A percentile compares a stretch with the other conserved stretches of the same genome.
Conservation (phyloP, 1,140 invertebrate species). For the Drosophila repleta region DNA sequence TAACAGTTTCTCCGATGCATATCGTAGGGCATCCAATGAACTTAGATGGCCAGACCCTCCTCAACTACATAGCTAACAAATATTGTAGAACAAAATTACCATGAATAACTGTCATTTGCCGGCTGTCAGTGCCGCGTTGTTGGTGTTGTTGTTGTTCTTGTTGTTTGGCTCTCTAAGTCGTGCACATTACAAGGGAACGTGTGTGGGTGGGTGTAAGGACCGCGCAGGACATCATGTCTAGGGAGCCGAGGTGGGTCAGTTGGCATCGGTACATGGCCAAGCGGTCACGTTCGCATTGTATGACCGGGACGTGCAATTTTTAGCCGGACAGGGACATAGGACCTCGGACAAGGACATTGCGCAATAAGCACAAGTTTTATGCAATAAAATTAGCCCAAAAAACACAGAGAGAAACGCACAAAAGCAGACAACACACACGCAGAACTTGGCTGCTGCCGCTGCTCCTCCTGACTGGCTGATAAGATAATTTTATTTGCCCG, state of each 20-base stretch:
- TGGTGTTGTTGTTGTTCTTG: constrained; percentile 24
- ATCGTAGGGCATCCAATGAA: constrained; percentile 41
- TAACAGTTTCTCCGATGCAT: constrained; percentile 2
- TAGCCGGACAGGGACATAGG: constrained; percentile 26
- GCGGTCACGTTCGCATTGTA: constrained; percentile 74
- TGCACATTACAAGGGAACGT: constrained; percentile 68
- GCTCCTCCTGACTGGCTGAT: constrained; percentile 66
- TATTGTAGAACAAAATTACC: constrained; percentile 63
- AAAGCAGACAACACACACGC: constrained; percentile 47
- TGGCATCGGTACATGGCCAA: constrained; percentile 51
- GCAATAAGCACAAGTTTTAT: constrained; percentile 79
- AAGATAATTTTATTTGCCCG: constrained; percentile 80
- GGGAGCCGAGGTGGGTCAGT: constrained; percentile 14
- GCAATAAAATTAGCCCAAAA: constrained; percentile 76
- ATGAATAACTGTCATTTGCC: constrained; percentile 78
- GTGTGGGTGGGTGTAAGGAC: constrained; percentile 48
- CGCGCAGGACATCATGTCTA: constrained; percentile 33
- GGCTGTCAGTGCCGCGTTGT: constrained; percentile 36
- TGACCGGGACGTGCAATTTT: constrained; percentile 78
- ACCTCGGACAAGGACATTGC: constrained; percentile 23
- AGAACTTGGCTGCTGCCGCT: constrained; percentile 45
- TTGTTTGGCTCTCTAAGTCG: constrained; percentile 59
- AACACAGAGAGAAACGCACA: constrained; percentile 6
- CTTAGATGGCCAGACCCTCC: constrained; percentile 5
- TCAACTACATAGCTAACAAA: constrained; percentile 20